Base-by-base conservation (phyloP, 1,140 invertebrate species). In the Laodelphax striatellus region DNA sequence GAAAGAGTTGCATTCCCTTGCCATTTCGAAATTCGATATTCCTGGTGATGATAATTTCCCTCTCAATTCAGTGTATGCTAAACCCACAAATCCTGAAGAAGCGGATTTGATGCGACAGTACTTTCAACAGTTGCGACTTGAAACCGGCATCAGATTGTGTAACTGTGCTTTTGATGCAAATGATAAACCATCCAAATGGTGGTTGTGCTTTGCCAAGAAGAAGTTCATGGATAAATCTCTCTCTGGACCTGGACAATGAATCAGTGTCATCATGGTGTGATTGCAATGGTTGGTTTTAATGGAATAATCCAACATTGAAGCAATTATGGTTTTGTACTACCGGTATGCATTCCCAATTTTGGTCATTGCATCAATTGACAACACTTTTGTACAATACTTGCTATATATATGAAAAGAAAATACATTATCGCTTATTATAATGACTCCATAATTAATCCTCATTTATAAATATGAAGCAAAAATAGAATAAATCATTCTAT, bases 211-310 rank as follows among this genome's bases (percentile, higher is more conserved):
- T 79, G 87, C 94, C 14, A 97, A 97, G 71, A 97, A 95, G 81
- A 97, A 96, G 79, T 99, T 99, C 71, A 98, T 99, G 96, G 97
- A 99, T 70, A 99, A 98, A 72, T 96, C 92, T 46, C 76, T 99
- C 8, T 89, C 90, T 52, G 88, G 81, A 0, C 87, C 86, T 13
- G 87, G 87, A 19, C 86, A 88, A 67, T 84, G 75, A 81, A 61
- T 50, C 16, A 50, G 5, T 50, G 1, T 14, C 2, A 8, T 50
- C 16, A 38, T 11, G 34, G 1, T 38, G 34, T 11, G 10, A 11
- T 11, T 1, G 1, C 34, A 11, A 38, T 38, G 34, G 24, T 4
- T 38, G 34, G 24, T 4, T 6, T 28, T 28, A 4, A 28, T 28
- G 24, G 24, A 28, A 28, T 28, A 8, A 38, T 38, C 11, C 34